Percentiles rank a stretch among this genome's conserved stretches.
Conservation (phyloP, 2,113 vertebrate species). For the Riparia riparia region DNA sequence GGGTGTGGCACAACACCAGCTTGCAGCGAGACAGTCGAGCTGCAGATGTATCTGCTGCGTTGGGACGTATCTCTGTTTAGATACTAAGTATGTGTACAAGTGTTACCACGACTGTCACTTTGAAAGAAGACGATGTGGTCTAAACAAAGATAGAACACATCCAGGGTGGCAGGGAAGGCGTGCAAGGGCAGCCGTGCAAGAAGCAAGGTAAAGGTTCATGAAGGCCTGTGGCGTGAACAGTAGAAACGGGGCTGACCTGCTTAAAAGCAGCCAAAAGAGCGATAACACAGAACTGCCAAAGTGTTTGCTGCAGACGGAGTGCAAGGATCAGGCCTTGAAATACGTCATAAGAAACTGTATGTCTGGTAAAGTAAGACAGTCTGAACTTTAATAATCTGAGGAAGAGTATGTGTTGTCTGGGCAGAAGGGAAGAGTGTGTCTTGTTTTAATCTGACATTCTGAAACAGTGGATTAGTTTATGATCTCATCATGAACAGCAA, state of each 20-base stretch:
- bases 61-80: neutral
- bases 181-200: neutral
- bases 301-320: neutral
- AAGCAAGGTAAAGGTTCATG: neutral
- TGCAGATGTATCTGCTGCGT: neutral
- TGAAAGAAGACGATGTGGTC: neutral
- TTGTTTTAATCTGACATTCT: neutral
- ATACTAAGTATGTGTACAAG: neutral
- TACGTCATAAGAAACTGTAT: neutral
- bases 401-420: neutral
- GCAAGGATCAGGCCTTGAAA: neutral
- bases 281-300: neutral
- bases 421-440: neutral
- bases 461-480: neutral
- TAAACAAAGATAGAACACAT: neutral
- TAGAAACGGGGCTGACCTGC: neutral
- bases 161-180: too few species aligned
- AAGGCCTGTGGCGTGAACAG: accelerated
- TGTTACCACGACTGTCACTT: neutral
- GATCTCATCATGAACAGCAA: neutral
- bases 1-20: neutral
- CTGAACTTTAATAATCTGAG: neutral
- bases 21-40: neutral
- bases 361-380: neutral
- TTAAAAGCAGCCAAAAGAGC: neutral